Base-by-base conservation (phyloP, 2,797 vertebrate species). In the Sphenopsis melanotis region DNA sequence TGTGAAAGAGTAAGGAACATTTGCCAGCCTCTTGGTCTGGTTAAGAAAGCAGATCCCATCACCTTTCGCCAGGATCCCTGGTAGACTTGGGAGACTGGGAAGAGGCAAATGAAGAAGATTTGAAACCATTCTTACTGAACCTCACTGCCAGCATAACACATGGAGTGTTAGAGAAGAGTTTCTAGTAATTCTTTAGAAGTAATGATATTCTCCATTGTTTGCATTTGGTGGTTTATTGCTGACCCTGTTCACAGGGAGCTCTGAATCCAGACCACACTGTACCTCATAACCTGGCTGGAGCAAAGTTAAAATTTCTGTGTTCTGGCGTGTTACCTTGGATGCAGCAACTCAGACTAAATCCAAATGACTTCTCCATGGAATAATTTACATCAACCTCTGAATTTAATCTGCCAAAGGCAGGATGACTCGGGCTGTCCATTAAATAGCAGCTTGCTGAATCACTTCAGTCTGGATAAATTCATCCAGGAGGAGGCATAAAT, bases 361-460 rank as follows among this genome's bases (percentile, higher is more conserved):
- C 9, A 6, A 63, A 50, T 1, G 1, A 63, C 70, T 88, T 87
- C 72, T 95, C 87, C 41, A 10, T 76, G 89, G 89, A 95, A 94
- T 89, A 89, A 49, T 91, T 94, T 96, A 49, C 87, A 93, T 93
- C 65, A 94, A 4, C 44, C 57, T 83, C 76, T 68, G 91, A 83
- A 83, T 81, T 88, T 83, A 86, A 72, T 88, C 92, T 75, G 86
- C 83, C 88, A 82, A 75, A 94, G 85, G 89, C 70, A 79, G 76
- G 55, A 88, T 95, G 77, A 91, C 91, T 89, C 6, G 63, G 34
- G 44, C 79, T 92, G 59, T 71, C 78, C 15, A 9, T 93, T 96
- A 75, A 65, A 74, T 89, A 88, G 84, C 87, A 87, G 79, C 84
- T 92, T 87, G 87, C 84, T 93, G 87, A 91, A 81, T 96, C 79